A percentile compares a stretch with the other conserved stretches of the same genome.
Evolutionary conservation across 2,113 vertebrate genomes (phyloP).

Genomic region (Paramormyrops kingsleyae): DNA sequence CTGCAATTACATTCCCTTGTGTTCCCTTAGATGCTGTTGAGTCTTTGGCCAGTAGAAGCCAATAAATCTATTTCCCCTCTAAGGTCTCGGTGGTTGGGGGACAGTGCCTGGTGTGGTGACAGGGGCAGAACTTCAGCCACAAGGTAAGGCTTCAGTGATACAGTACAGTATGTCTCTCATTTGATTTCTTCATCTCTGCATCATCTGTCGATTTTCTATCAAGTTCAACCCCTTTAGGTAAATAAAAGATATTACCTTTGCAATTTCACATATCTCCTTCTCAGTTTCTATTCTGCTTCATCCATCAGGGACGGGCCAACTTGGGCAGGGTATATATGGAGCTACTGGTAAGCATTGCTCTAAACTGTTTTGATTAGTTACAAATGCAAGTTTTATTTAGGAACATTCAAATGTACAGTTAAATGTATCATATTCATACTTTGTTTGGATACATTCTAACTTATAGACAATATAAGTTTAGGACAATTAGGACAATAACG

Average conservation of each 20-base stretch:
- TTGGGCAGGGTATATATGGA: conserved; percentile 38
- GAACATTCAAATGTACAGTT: not conserved
- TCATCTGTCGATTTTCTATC: too few relatives aligned
- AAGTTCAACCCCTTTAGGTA: not conserved
- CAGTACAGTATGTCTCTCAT: not conserved
- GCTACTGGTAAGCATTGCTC: conserved; percentile 25
- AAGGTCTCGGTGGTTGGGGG: conserved; percentile 37
- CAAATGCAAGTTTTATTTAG: not conserved
- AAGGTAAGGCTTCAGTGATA: not conserved
- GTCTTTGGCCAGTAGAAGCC: not conserved
- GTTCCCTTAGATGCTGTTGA: not conserved
- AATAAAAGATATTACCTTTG: not conserved
- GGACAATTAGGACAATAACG: not conserved
- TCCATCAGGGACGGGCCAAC: conserved; percentile 17
- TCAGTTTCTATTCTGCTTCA: not conserved
- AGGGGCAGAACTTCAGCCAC: conserved; percentile 15
- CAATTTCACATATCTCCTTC: not conserved
- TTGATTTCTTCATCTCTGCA: too few relatives aligned
- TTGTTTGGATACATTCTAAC: not conserved
- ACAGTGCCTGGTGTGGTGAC: conserved; percentile 38
- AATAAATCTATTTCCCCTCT: not conserved
- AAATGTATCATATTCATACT: not conserved
- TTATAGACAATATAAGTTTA: too few relatives aligned
- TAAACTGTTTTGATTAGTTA: not conserved
- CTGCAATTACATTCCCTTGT: not conserved